Percentiles rank a stretch among this genome's conserved stretches.
Conservation (phyloP, 2,797 vertebrate species). For the Miichthys miiuy region DNA sequence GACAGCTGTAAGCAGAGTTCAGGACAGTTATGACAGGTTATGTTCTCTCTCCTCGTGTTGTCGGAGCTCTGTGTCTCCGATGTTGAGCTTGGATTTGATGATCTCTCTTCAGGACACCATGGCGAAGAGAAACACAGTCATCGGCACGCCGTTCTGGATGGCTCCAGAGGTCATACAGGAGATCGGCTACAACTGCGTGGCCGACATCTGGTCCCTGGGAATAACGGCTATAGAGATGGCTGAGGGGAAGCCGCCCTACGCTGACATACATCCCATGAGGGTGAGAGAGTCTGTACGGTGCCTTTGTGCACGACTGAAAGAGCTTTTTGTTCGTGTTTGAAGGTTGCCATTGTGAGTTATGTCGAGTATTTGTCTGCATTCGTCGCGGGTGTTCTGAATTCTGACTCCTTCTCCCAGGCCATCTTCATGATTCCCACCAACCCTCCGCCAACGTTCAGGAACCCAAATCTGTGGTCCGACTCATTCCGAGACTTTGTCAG, state of each 20-base stretch:
- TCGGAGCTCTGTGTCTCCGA: not conserved
- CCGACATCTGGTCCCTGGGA: slow-evolving; percentile 97
- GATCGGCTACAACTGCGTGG: slow-evolving; percentile 96
- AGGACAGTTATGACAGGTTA: no score
- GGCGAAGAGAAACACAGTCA: slow-evolving; percentile 97
- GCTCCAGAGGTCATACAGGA: slow-evolving; percentile 98
- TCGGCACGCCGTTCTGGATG: slow-evolving; percentile 98
- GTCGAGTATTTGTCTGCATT: not conserved
- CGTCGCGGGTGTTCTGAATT: not conserved
- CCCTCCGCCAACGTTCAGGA: slow-evolving; percentile 92
- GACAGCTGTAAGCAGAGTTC: no score
- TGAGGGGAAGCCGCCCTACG: slow-evolving; percentile 95
- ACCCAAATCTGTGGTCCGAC: slow-evolving; percentile 90
- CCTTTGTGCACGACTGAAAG: not conserved
- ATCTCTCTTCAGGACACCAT: slow-evolving; percentile 91
- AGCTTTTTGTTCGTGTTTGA: not conserved
- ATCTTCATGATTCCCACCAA: slow-evolving; percentile 99
- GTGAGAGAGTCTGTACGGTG: slow-evolving; percentile 74
- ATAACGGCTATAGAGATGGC: slow-evolving; percentile 98
- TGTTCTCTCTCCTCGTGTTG: not conserved
- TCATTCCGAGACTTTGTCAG: slow-evolving; percentile 90
- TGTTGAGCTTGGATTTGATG: not conserved
- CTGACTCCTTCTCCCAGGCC: slow-evolving; percentile 83
- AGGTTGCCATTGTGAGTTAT: not conserved
- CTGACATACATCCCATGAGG: slow-evolving; percentile 98